Percentiles rank a stretch among this genome's conserved stretches.
phyloP scores from a whole-genome alignment of 2,113 vertebrate species.

The Sturnira hondurensis region DNA sequence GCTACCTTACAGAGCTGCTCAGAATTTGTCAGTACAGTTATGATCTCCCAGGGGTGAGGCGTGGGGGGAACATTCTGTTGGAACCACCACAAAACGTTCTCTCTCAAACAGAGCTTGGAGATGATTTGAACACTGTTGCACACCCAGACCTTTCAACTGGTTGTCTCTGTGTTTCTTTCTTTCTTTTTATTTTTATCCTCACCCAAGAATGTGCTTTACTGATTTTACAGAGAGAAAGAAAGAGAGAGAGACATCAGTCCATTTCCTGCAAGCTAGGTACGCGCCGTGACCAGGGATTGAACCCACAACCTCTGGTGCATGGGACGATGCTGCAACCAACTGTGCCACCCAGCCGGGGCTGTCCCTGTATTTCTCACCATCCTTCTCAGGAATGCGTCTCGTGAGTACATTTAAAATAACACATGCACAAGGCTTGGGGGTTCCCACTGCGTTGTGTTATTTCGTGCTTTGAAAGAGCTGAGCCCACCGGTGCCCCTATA shows the following conservation, averaged over 20 bases:
- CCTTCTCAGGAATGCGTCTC: not conserved
- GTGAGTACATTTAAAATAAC: not conserved
- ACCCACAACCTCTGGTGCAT: too few relatives aligned
- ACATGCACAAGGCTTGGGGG: fast-evolving
- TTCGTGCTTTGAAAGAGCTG: not conserved
- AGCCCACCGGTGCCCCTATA: not conserved
- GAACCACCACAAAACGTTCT: not conserved
- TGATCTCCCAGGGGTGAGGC: too few relatives aligned
- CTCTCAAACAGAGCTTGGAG: not conserved
- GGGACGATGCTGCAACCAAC: too few relatives aligned
- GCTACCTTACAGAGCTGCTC: not conserved
- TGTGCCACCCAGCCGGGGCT: too few relatives aligned
- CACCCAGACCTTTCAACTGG: not conserved
- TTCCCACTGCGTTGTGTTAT: too few relatives aligned
- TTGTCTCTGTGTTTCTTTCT: not conserved
- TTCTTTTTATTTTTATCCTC: too few relatives aligned
- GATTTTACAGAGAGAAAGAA: too few relatives aligned
- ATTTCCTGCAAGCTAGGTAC: too few relatives aligned
- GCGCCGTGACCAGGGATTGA: too few relatives aligned
- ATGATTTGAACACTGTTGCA: not conserved
- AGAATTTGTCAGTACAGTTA: not conserved
- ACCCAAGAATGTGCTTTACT: too few relatives aligned
- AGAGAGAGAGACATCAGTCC: too few relatives aligned
- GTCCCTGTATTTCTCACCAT: not conserved
- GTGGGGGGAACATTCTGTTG: not conserved